Evolutionary conservation across 2,797 vertebrate species (phyloP).

Genomic region (Sebastes reedi): DNA sequence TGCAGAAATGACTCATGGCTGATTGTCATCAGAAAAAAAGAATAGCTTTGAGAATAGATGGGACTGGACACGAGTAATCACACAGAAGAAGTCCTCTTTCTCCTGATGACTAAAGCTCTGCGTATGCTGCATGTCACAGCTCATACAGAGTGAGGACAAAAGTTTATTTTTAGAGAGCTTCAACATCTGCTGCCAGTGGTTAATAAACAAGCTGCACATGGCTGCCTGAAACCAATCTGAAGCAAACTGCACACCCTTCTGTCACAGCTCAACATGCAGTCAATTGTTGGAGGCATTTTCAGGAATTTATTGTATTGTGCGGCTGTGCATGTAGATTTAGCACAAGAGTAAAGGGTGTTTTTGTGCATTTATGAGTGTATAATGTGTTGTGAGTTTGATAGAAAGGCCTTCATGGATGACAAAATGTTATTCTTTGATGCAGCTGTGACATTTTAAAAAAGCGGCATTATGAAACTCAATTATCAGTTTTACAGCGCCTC

Average conservation of each 20-base stretch:
- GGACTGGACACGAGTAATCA: neutral
- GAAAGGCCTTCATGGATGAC: neutral
- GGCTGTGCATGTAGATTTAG: constrained; percentile 12
- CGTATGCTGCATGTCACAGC: neutral
- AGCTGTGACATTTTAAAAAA: constrained; percentile 8
- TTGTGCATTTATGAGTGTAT: neutral
- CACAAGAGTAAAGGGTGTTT: neutral
- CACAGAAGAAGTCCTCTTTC: neutral
- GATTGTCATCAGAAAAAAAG: constrained; percentile 13
- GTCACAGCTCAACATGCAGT: neutral
- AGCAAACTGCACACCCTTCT: constrained; percentile 8
- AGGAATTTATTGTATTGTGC: constrained; percentile 13
- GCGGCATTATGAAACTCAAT: neutral
- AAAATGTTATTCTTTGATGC: constrained; percentile 7
- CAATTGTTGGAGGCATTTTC: constrained; percentile 10
- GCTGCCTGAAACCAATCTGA: constrained; percentile 12
- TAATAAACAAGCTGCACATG: constrained; percentile 31
- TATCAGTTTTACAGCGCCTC: constrained; percentile 1
- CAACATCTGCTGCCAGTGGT: constrained; percentile 22
- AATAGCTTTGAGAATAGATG: neutral
- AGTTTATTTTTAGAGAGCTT: constrained; percentile 25
- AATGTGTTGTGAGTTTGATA: neutral
- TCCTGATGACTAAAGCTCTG: constrained; percentile 18
- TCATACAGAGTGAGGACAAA: constrained; percentile 8
- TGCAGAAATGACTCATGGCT: constrained; percentile 13